phyloP scores from a whole-genome alignment of 2,888 invertebrate genomes.

The Lasioglossum pauxillum region DNA sequence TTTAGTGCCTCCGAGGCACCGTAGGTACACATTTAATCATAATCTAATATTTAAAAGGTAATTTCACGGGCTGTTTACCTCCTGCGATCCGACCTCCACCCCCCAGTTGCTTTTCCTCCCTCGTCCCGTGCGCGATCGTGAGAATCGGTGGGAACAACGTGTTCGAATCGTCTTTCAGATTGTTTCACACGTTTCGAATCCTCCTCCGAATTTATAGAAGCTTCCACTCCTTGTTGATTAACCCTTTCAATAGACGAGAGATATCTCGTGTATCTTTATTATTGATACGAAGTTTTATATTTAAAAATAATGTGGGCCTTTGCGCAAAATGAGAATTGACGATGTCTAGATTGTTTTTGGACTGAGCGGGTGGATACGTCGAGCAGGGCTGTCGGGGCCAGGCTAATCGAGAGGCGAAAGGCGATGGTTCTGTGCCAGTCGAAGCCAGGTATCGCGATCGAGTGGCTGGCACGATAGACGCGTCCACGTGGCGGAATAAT shows the following conservation, averaged over 20 bases:
- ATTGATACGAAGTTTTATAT: too few species aligned
- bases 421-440: slow-evolving; percentile 63
- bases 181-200: slow-evolving; percentile 15
- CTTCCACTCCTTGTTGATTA: neutral
- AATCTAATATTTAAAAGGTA: slow-evolving; percentile 85
- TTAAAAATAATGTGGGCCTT: neutral
- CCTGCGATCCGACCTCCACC: slow-evolving; percentile 73
- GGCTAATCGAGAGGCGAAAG: neutral
- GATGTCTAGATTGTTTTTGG: neutral
- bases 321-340: neutral
- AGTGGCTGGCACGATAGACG: slow-evolving; percentile 61
- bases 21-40: slow-evolving; percentile 84
- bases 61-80: slow-evolving; percentile 84
- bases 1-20: slow-evolving; percentile 79
- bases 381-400: neutral
- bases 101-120: slow-evolving; percentile 54
- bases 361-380: neutral
- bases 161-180: slow-evolving; percentile 40
- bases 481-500: slow-evolving; percentile 81
- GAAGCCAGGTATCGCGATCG: slow-evolving; percentile 59
- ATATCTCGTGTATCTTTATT: too few species aligned
- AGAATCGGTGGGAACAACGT: slow-evolving; percentile 64
- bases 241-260: too few species aligned
- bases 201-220: neutral
- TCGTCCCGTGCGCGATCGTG: slow-evolving; percentile 57